Conservation (phyloP, 2,888 invertebrate species). For the Aporophyla lueneburgensis region DNA sequence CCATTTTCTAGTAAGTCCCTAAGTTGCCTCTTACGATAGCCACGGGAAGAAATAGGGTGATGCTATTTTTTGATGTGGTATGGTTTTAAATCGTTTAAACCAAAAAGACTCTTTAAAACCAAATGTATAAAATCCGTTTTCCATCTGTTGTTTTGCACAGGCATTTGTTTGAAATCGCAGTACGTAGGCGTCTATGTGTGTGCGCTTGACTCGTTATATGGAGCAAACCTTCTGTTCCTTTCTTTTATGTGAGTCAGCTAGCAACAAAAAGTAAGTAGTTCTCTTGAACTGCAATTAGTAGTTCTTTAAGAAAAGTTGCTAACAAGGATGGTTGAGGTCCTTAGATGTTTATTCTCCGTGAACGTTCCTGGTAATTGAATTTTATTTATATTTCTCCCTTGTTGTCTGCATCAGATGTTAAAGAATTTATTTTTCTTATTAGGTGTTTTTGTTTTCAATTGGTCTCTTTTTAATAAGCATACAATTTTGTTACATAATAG, state of each 20-base stretch:
- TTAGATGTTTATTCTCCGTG: slow-evolving; percentile 20
- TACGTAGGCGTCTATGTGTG: not conserved
- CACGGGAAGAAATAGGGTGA: too few relatives aligned
- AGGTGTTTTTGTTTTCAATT: not conserved
- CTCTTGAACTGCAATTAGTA: slow-evolving; percentile 32
- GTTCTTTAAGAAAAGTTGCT: slow-evolving; percentile 24
- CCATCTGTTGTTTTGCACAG: too few relatives aligned
- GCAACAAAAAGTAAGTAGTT: slow-evolving; percentile 9
- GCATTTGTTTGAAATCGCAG: too few relatives aligned
- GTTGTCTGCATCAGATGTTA: not conserved
- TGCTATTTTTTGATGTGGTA: too few relatives aligned
- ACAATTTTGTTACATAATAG: not conserved
- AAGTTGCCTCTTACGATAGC: too few relatives aligned
- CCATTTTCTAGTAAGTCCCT: too few relatives aligned
- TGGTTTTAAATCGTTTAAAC: too few relatives aligned
- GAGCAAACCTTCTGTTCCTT: not conserved
- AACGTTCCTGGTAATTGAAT: not conserved
- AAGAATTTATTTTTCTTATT: not conserved
- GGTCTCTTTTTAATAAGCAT: not conserved
- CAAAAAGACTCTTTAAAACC: too few relatives aligned
- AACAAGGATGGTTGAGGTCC: slow-evolving; percentile 1
- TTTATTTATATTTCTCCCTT: not conserved
- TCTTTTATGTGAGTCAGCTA: not conserved
- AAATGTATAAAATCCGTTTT: too few relatives aligned
- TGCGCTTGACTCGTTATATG: not conserved